phyloP scores from a whole-genome alignment of 2,888 invertebrate species.

The Pandemis heparana region DNA sequence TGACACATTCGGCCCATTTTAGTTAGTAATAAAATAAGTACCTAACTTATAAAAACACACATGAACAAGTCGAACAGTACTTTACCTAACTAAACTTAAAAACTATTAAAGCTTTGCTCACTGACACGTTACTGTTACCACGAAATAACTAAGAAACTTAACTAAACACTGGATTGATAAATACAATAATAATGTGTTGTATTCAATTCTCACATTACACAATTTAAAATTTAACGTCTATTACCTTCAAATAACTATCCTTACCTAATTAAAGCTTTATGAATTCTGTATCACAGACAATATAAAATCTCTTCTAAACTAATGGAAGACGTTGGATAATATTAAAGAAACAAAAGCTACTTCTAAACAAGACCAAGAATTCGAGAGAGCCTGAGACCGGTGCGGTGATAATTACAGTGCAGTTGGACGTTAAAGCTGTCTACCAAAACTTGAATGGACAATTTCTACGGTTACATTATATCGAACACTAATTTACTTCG shows the following conservation, averaged over 20 bases:
- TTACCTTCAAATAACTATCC: conserved; percentile 47
- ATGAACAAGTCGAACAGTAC: conserved; percentile 31
- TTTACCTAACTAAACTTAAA: conserved; percentile 45
- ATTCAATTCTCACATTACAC: conserved; percentile 20
- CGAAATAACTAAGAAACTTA: conserved; percentile 21
- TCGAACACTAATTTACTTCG: conserved; percentile 65
- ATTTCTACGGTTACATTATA: conserved; percentile 68
- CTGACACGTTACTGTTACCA: conserved; percentile 52
- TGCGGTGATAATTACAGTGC: conserved; percentile 82
- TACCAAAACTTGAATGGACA: conserved; percentile 81
- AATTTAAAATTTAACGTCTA: conserved; percentile 29
- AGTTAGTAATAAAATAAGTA: conserved; percentile 45
- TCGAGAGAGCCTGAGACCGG: conserved; percentile 69
- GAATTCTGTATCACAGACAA: conserved; percentile 74
- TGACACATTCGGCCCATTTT: conserved; percentile 81
- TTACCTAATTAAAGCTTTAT: conserved; percentile 75
- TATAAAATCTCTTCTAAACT: conserved; percentile 61
- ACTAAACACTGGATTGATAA: conserved; percentile 38
- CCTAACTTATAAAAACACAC: conserved; percentile 45
- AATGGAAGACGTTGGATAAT: conserved; percentile 78
- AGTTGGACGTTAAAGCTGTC: conserved; percentile 81
- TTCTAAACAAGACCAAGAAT: conserved; percentile 51
- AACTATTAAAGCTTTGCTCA: conserved; percentile 71
- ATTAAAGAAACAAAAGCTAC: conserved; percentile 52
- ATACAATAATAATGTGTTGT: conserved; percentile 36